Conservation (phyloP, 2,888 invertebrate genomes). For the Ornithoptera alexandrae region DNA sequence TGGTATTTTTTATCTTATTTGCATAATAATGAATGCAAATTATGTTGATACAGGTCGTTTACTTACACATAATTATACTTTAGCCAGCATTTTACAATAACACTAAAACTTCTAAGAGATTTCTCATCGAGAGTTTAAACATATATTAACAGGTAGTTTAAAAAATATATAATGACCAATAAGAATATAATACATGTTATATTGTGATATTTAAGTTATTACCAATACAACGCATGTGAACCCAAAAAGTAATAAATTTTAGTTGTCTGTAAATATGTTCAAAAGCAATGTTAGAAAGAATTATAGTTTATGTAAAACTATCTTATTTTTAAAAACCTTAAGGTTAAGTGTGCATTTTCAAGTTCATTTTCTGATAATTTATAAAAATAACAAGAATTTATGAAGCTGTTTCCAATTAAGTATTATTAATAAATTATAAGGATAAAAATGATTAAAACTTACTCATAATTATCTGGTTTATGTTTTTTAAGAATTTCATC, state of each 20-base stretch:
- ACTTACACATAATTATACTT: background rate
- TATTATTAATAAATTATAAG: background rate
- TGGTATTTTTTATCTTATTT: background rate
- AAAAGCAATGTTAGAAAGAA: no score
- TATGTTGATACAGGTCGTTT: background rate
- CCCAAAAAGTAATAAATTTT: background rate
- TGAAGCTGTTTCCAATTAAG: no score
- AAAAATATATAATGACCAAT: background rate
- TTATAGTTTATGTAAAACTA: no score
- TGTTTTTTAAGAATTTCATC: constrained; percentile 42
- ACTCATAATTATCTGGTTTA: constrained; percentile 52
- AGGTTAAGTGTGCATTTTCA: no score
- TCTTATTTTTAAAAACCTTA: no score
- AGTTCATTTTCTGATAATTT: no score
- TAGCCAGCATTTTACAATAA: background rate
- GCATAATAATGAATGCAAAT: background rate
- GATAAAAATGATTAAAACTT: constrained; percentile 38
- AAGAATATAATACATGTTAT: background rate
- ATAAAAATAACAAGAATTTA: no score
- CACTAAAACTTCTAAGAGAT: background rate
- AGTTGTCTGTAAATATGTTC: no score
- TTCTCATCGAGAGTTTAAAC: background rate
- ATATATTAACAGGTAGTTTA: background rate
- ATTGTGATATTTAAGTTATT: no score
- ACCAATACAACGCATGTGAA: background rate